Evolutionary conservation across 1,140 invertebrate genomes (phyloP), one percentile per base, ranked within the genome.

Genomic region (Argopecten irradians): DNA sequence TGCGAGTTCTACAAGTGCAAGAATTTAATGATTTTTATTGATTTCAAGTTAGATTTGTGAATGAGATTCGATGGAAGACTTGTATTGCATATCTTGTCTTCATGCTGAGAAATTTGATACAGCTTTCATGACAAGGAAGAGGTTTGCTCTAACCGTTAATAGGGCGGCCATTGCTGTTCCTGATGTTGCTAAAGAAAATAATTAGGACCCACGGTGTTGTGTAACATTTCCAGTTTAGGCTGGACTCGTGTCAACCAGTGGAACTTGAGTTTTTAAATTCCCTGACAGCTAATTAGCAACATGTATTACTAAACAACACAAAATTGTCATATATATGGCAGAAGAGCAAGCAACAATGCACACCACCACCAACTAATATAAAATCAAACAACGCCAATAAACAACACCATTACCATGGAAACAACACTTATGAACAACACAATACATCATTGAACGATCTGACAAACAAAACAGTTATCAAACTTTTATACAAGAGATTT

Each of bases 11-110:
- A 71, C 55, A 71, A 71, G 55, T 71, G 55, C 55, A 71, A 71
- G 55, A 71, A 71, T 71, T 71, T 71, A 71, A 71, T 71, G 55
- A 71, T 71, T 71, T 71, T 71, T 71, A 71, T 71, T 71, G 55
- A 71, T 71, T n/a, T 71, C n/a, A n/a, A 71, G 55, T 16, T 71
- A 71, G 55, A 71, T 71, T 71, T 71, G 55, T 71, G 55, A 71
- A 71, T 71, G 55, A 71, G 55, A 71, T 71, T 71, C 55, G 55
- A 71, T 71, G n/a, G 55, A n/a, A 28, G 55, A 71, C 55, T 71
- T 28, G 55, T 71, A 71, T 71, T 71, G 55, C 55, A 71, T 71
- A 71, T 71, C 55, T 71, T n/a, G 55, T 71, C 8, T 71, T 71
- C 55, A 1, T 71, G 55, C 55, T 71, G 55, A 71, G 55, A 71